A percentile compares a stretch with the other conserved stretches of the same genome.
phyloP scores from a whole-genome alignment of 2,888 invertebrate genomes.

The Drosophila atroscutellata region DNA sequence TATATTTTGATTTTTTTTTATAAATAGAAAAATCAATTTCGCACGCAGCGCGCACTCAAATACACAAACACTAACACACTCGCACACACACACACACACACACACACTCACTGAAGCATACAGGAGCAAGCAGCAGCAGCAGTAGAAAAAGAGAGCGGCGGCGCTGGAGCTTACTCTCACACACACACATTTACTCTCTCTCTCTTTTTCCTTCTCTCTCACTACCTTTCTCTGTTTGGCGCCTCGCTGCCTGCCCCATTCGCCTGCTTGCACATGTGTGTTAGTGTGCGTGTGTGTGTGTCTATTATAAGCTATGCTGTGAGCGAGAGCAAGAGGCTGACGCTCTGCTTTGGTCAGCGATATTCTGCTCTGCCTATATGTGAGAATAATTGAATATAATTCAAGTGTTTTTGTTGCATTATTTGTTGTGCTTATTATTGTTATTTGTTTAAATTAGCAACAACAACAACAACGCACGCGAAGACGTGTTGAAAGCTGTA shows the following conservation, averaged over 20 bases:
- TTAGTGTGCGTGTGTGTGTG: slow-evolving; percentile 33
- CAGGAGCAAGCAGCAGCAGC: slow-evolving; percentile 40
- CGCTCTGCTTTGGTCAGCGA: slow-evolving; percentile 43
- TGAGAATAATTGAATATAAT: slow-evolving; percentile 75
- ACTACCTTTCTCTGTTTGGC: slow-evolving; percentile 47
- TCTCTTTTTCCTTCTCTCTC: slow-evolving; percentile 30
- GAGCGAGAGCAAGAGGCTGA: slow-evolving; percentile 50
- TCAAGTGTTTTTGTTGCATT: slow-evolving; percentile 78
- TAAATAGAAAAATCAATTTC: slow-evolving; percentile 81
- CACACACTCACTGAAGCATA: slow-evolving; percentile 25
- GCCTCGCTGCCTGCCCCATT: slow-evolving; percentile 64
- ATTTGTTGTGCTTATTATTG: slow-evolving; percentile 76
- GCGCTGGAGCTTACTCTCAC: slow-evolving; percentile 45
- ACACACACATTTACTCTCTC: slow-evolving; percentile 19
- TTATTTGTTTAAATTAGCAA: slow-evolving; percentile 77
- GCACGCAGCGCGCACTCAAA: slow-evolving; percentile 72
- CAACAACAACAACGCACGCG: slow-evolving; percentile 51
- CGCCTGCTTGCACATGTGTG: slow-evolving; percentile 42
- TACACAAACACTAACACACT: slow-evolving; percentile 44
- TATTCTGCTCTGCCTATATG: slow-evolving; percentile 33
- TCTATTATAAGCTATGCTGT: slow-evolving; percentile 62
- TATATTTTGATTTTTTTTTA: slow-evolving; percentile 80
- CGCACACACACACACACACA: slow-evolving; percentile 22
- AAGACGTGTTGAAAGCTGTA: slow-evolving; percentile 56
- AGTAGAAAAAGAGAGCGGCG: slow-evolving; percentile 21